Evolutionary conservation across 2,113 vertebrate species (phyloP).

Genomic region (Suncus etruscus): DNA sequence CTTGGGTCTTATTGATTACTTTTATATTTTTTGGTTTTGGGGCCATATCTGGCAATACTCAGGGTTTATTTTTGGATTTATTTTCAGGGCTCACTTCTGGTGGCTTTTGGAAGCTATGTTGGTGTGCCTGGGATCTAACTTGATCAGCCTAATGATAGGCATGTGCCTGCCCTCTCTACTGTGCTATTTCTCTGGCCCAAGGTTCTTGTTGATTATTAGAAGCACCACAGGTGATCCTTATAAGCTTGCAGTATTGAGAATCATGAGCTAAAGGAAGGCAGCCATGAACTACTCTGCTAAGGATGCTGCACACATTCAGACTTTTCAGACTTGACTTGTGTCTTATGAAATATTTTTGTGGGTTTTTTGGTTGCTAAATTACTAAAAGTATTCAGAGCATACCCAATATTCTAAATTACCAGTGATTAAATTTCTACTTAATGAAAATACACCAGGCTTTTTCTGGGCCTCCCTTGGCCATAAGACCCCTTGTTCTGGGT

Average conservation of each 20-base stretch:
- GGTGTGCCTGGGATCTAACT: not conserved
- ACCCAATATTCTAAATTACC: not conserved
- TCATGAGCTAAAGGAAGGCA: not conserved
- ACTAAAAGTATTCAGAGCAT: not conserved
- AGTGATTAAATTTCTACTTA: conserved; percentile 6
- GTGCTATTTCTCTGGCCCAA: no score
- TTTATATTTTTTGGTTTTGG: not conserved
- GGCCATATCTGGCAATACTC: not conserved
- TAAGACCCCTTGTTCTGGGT: rapidly evolving
- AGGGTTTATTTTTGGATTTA: not conserved
- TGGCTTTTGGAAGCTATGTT: not conserved
- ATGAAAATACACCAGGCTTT: not conserved
- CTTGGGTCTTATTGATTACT: not conserved
- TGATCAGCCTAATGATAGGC: not conserved
- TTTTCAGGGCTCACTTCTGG: not conserved
- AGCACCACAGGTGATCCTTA: not conserved
- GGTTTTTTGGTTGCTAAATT: conserved; percentile 25
- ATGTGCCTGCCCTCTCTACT: not conserved
- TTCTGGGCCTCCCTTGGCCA: not conserved
- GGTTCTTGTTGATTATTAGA: not conserved
- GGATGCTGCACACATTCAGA: not conserved
- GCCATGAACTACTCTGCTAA: not conserved
- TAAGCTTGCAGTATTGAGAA: not conserved
- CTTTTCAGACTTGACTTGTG: not conserved
- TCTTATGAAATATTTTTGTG: not conserved